phyloP scores from a whole-genome alignment of 2,888 invertebrate genomes.

The Abrostola tripartita region DNA sequence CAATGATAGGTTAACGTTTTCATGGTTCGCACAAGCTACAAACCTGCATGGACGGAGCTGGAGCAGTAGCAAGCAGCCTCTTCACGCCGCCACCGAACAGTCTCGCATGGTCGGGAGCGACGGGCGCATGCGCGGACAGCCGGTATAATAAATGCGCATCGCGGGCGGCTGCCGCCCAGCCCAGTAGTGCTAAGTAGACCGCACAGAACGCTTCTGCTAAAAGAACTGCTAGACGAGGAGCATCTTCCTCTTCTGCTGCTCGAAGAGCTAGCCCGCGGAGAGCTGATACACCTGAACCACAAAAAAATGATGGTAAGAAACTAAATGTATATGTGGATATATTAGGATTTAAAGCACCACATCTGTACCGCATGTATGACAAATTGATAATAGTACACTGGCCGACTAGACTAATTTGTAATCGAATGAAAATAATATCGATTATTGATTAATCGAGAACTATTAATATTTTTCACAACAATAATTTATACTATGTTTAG shows the following conservation, averaged over 20 bases:
- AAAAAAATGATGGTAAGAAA: no score
- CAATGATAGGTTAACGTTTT: no score
- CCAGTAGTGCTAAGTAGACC: conserved; percentile 96
- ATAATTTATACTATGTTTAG: no score
- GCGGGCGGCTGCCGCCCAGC: conserved; percentile 97
- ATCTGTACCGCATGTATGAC: no score
- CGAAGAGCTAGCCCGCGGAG: conserved; percentile 96
- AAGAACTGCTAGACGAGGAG: conserved; percentile 96
- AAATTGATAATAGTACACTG: no score
- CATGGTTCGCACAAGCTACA: no score
- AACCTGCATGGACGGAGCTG: conserved; percentile 80
- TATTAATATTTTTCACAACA: neutral
- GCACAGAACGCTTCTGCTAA: conserved; percentile 98
- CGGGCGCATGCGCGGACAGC: conserved; percentile 94
- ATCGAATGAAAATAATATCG: neutral
- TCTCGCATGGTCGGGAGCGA: conserved; percentile 93
- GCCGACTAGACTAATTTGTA: no score
- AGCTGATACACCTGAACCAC: conserved; percentile 92
- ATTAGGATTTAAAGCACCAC: no score
- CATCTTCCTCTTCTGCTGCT: conserved; percentile 97
- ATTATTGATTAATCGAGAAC: neutral
- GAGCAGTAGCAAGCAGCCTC: conserved; percentile 94
- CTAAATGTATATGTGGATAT: no score
- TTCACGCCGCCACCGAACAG: conserved; percentile 97
- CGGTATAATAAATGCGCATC: conserved; percentile 97